These are phyloP conservation scores for Botia almorhae DNA, from an alignment of 2,797 vertebrate species.

Conservation along the genomic window DNA sequence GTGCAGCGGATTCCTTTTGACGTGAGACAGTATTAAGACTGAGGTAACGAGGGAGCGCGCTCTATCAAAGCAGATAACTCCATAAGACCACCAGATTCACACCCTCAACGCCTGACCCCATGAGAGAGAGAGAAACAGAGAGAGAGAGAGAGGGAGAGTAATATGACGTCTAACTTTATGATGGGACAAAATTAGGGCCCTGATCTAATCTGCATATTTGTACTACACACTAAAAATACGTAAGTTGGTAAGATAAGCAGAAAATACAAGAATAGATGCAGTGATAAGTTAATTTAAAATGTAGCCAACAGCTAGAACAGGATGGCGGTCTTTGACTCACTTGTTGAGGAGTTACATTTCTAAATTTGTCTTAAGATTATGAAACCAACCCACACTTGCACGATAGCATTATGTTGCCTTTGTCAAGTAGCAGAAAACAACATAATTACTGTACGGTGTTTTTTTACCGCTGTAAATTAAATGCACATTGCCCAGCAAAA, in stretches of 20 bases:
- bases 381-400: too few relatives aligned
- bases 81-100: conserved; percentile 74
- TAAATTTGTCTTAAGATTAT: too few relatives aligned
- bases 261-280: too few relatives aligned
- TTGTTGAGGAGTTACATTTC: too few relatives aligned
- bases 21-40: conserved; percentile 78
- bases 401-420: too few relatives aligned
- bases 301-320: too few relatives aligned
- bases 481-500: neutral
- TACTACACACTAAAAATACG: neutral
- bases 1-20: conserved; percentile 81
- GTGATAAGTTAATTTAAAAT: too few relatives aligned
- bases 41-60: conserved; percentile 76
- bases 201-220: neutral
- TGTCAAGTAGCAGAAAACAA: neutral
- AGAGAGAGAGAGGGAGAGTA: neutral
- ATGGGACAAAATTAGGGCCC: neutral
- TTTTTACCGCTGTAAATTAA: conserved; percentile 1
- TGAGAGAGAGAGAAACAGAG: conserved; percentile 26
- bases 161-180: neutral
- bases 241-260: too few relatives aligned
- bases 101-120: conserved; percentile 77
- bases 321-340: too few relatives aligned
- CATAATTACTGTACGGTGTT: neutral
- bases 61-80: conserved; percentile 79